Evolutionary conservation across 2,797 vertebrate genomes (phyloP), one percentile per base, ranked within the genome.

Genomic region (Huso huso): DNA sequence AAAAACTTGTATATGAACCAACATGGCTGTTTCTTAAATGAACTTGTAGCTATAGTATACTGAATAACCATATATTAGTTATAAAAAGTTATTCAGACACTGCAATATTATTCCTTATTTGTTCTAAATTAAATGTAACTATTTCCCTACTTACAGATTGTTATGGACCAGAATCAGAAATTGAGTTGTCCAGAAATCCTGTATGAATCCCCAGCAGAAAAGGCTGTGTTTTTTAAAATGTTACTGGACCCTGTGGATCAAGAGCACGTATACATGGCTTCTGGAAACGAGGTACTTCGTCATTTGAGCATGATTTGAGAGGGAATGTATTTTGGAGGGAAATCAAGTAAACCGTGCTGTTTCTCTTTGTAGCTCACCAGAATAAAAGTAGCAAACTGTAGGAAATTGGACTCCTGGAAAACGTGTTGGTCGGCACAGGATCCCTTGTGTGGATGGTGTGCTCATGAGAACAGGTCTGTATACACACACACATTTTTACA

Each of bases 361-460:
- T 37, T 37, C 5, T 37, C 37, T 37, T 37, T 78, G 12, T 53
- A 88, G 88, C 61, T 89, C 1, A 74, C 6, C 59, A 77, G 77
- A 10, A 71, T 86, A 0, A 65, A 74, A 3, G 75, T 85, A 68
- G 69, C 78, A 37, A 58, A 68, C 0, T 90, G 88, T 77, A 64
- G 3, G 68, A 64, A 4, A 0, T 66, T 78, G 72, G 65, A 0
- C 18, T 67, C 18, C 10, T 13, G 81, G 55, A 48, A 13, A 65
- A 4, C 66, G 10, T 90, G 84, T 62, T 84, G 78, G 81, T 74
- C 72, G 62, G 77, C 85, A 13, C 71, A 74, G 71, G 87, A 88
- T 72, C 86, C 86, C 2, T 13, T 70, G 70, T 90, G 88, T 53
- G 83, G 82, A 11, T 90, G 87, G 87, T 90, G 88, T 57, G 1